Base-by-base conservation (phyloP, 2,888 invertebrate species). In the Plagiodera versicolora region DNA sequence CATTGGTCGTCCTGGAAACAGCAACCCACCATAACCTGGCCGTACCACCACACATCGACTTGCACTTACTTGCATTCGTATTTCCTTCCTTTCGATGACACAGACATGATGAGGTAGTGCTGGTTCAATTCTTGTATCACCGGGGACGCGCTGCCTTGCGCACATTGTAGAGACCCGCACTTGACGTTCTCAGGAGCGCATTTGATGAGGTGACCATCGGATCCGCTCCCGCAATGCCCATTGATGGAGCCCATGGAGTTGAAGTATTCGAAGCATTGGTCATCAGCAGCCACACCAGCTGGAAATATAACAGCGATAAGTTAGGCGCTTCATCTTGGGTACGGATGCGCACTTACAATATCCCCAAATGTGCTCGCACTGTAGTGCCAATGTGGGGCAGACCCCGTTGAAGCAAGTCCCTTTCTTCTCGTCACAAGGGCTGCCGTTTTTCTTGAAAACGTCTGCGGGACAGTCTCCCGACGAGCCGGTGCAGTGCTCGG, bases 281-380 rank as follows among this genome's bases (percentile, higher is more conserved):
- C 85, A 76, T 95, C 94, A 1, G 92, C 95, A 0, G 91, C 89
- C 48, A 85, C 82, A 0, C 94, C 90, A 10, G 92, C 76, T 76
- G 57, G 14, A 30, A 55, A 28, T 17, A 20, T n/a, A 14, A 5
- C 6, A 20, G n/a, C n/a, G n/a, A n/a, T n/a, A n/a, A n/a, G n/a
- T n/a, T n/a, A n/a, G n/a, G n/a, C n/a, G n/a, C n/a, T n/a, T n/a
- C n/a, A n/a, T n/a, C n/a, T n/a, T n/a, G n/a, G n/a, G n/a, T n/a
- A n/a, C n/a, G n/a, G n/a, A n/a, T n/a, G n/a, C n/a, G n/a, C n/a
- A 57, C 66, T 68, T 62, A 76, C 76, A 92, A 70, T 89, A 87
- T 19, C 97, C 98, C 98, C 98, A 99, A 70, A 98, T 91, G 67
- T 87, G 86, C 77, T 92, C 90, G 79, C 98, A 99, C 80, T 98